A percentile compares a stretch with the other conserved stretches of the same genome.
These are phyloP conservation scores for Adineta ricciae DNA, from an alignment of 2,888 invertebrate species.

Conservation along the genomic window DNA sequence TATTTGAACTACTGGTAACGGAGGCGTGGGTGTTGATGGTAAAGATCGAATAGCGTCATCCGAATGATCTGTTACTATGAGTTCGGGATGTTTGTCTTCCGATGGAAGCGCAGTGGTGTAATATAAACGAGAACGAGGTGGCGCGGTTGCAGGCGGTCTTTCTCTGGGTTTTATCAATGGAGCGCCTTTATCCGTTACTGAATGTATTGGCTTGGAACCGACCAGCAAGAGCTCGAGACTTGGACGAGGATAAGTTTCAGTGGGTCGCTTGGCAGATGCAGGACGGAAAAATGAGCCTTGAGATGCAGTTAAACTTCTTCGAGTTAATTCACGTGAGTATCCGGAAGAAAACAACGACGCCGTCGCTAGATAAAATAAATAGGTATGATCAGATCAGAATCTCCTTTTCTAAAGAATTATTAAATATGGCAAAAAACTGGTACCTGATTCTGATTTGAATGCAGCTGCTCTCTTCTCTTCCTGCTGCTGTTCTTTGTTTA, in stretches of 20 bases:
- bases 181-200: background rate
- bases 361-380: background rate
- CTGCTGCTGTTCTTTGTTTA: background rate
- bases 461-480: background rate
- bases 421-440: too few relatives aligned
- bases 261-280: background rate
- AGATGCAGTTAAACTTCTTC: background rate
- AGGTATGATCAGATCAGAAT: too few relatives aligned
- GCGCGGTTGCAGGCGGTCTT: background rate
- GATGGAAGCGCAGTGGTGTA: background rate
- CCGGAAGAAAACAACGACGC: background rate
- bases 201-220: background rate
- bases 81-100: background rate
- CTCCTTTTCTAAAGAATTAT: too few relatives aligned
- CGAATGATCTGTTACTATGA: background rate
- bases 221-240: background rate
- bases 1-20: too few relatives aligned
- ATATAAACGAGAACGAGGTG: background rate
- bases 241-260: background rate
- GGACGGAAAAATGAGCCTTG: background rate
- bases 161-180: background rate
- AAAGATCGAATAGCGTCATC: background rate
- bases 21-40: background rate
- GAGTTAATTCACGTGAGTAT: too few relatives aligned
- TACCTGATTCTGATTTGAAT: background rate